Evolutionary conservation across 2,113 vertebrate genomes (phyloP), one percentile per base, ranked within the genome.

Genomic region (Megaptera novaeangliae): DNA sequence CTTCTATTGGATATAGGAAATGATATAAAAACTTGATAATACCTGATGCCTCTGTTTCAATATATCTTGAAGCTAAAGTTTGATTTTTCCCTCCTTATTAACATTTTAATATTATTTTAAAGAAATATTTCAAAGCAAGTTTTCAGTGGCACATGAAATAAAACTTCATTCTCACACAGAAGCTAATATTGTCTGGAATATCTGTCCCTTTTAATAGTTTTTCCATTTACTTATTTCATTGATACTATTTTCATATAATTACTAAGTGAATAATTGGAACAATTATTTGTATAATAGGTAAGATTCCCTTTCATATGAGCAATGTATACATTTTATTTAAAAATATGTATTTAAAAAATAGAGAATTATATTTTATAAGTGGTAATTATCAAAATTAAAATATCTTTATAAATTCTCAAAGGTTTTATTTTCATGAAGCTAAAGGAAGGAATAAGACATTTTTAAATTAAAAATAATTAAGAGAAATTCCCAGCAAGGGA

Each of bases 41-140:
- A 82, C 13, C 7, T 92, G 13, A 69, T 69, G 2, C 0, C 20
- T 90, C 34, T 46, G 6, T 92, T 63, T 69, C 55, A 57, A 52
- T 72, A 94, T 78, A 49, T 87, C 72, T 92, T 95, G 72, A 94
- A 96, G 91, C 68, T 59, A 68, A 96, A 89, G 96, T 91, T 97
- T 78, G 3, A 85, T 95, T 93, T 91, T 98, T 97, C 55, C 64
- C 93, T 95, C 64, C 44, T 96, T 57, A 95, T 96, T 96, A 97
- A 80, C 18, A 88, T 97, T 97, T 98, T 97, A 97, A 96, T 97
- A 77, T 63, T 95, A 81, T 69, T 93, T 96, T 98, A 92, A 57
- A 85, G 77, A 95, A 98, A 95, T 95, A 84, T 93, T 96, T 96
- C 96, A 96, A 96, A 91, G 57, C 49, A 39, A 80, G n/a, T 80